Evolutionary conservation across 2,113 vertebrate genomes (phyloP).

Genomic region (Chaetura pelagica): DNA sequence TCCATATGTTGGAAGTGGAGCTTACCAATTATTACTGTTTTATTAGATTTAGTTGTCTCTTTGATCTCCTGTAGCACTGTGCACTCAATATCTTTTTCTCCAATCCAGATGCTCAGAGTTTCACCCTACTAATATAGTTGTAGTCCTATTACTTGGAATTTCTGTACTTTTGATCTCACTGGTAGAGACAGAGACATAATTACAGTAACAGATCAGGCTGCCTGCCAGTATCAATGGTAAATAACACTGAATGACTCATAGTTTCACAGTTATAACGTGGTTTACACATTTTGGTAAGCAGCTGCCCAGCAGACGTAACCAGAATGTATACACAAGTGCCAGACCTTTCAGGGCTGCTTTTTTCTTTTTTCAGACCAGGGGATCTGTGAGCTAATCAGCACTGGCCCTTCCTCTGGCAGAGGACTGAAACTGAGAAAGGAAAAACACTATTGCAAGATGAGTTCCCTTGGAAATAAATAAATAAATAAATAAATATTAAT

Average conservation of each 20-base stretch:
- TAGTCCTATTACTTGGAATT: conserved; percentile 70
- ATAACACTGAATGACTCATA: conserved; percentile 65
- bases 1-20: conserved; percentile 52
- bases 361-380: not conserved
- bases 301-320: conserved; percentile 63
- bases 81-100: conserved; percentile 54
- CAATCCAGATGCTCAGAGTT: conserved; percentile 58
- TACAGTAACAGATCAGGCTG: conserved; percentile 64
- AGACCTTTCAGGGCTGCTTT: not conserved
- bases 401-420: not conserved
- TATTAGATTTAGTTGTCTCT: conserved; percentile 69
- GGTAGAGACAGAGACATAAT: conserved; percentile 69
- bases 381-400: not conserved
- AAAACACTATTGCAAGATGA: not conserved
- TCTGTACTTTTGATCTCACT: conserved; percentile 69
- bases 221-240: conserved; percentile 71
- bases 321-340: not conserved
- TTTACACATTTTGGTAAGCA: conserved; percentile 66
- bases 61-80: conserved; percentile 56
- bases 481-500: too few relatives aligned
- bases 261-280: conserved; percentile 64
- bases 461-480: too few relatives aligned
- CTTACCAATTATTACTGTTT: conserved; percentile 59
- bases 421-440: not conserved
- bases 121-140: conserved; percentile 47